Evolutionary conservation across 2,113 vertebrate genomes (phyloP), one percentile per base, ranked within the genome.

Genomic region (Ctenodactylus gundi): DNA sequence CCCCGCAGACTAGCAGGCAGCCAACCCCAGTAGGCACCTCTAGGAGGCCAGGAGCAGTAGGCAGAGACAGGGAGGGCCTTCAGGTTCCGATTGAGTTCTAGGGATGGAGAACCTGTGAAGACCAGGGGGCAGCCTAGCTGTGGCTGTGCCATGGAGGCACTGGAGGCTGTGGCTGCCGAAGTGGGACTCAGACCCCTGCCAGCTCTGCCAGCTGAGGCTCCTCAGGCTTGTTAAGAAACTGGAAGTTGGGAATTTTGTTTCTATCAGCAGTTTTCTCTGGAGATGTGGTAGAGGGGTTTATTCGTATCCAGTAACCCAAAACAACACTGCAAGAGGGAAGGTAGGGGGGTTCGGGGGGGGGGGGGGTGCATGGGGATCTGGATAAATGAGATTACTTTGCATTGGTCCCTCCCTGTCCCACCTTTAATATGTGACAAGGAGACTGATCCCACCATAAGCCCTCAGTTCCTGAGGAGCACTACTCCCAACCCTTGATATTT

Each of bases 291-390:
- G 2, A 14, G 58, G 12, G 9, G 1, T 83, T 18, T 13, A 13
- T 39, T 65, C 31, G n/a, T 49, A 34, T 49, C 73, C 44, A 3
- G 17, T 53, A 57, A 62, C 29, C 46, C 31, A 7, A 65, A 62
- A 29, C 1, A 6, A 21, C 31, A 3, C 1, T 39, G 18, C 3
- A 1, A 11, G 20, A 27, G 2, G 0, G 12, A 55, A 2, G 53
- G 9, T 1, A 0, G 20, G 0, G 7, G 72, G 31, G 55, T 44
- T 4, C 49, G n/a, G 3, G 20, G 25, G 73, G 44, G 49, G n/a
- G 3, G 20, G 25, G 73, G 44, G 6, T 0, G 21, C n/a, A 0
- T 0, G 15, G 51, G 21, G 60, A 23, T 27, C 14, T 6, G 39
- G 80, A 76, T 39, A 39, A 13, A 36, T 1, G 72, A 11, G 70